These are phyloP conservation scores for Archips xylosteana DNA, from an alignment of 2,888 invertebrate genomes.

Conservation along the genomic window DNA sequence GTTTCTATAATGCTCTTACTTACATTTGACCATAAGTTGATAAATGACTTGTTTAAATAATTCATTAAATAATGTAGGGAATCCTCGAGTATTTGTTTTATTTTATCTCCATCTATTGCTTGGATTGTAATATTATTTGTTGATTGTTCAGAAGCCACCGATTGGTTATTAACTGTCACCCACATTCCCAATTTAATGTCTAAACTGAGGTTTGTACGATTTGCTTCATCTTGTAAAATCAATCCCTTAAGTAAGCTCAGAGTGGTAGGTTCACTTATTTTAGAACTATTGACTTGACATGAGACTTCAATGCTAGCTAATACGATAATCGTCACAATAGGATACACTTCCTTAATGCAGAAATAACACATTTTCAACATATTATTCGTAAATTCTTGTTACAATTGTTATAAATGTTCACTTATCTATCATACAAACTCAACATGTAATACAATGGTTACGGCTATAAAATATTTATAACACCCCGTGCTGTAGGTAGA, in stretches of 20 bases:
- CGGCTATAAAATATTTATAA: constrained; percentile 9
- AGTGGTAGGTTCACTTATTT: not conserved
- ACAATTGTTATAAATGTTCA: not conserved
- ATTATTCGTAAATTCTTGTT: not conserved
- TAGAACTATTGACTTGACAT: not conserved
- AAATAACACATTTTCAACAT: not conserved
- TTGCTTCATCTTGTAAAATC: not conserved
- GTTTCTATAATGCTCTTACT: not conserved
- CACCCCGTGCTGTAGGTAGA: not conserved
- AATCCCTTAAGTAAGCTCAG: too few relatives aligned
- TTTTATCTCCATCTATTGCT: not conserved
- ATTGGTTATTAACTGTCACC: not conserved
- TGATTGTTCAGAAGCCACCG: not conserved
- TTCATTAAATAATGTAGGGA: not conserved
- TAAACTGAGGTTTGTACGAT: not conserved
- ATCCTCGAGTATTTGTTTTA: constrained; percentile 1
- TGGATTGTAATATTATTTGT: not conserved
- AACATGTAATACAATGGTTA: not conserved
- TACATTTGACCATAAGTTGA: not conserved
- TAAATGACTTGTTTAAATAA: not conserved
- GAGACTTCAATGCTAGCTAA: not conserved
- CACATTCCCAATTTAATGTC: not conserved
- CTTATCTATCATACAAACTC: not conserved
- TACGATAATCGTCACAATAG: not conserved
- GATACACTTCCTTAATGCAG: not conserved